phyloP scores from a whole-genome alignment of 2,113 vertebrate genomes.

The Apeltes quadracus region DNA sequence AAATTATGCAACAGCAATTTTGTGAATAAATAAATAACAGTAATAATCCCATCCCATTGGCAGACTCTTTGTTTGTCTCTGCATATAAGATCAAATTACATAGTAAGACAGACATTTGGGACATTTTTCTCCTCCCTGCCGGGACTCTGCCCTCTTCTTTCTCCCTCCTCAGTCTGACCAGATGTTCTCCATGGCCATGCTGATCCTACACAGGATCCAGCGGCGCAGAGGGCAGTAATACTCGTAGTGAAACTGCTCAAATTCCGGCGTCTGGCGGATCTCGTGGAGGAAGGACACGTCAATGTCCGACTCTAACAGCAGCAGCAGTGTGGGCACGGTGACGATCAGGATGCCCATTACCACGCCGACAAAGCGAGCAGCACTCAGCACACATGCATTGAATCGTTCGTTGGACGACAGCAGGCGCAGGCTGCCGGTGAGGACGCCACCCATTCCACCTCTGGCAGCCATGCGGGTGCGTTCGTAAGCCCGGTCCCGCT shows the following conservation, averaged over 20 bases:
- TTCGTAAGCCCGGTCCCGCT: conserved; percentile 87
- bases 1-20: not conserved
- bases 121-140: conserved; percentile 16
- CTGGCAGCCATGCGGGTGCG: conserved; percentile 83
- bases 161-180: conserved; percentile 84
- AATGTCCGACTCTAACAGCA: conserved; percentile 95
- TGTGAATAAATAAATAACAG: too few relatives aligned
- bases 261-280: conserved; percentile 97
- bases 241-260: conserved; percentile 97
- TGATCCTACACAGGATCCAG: conserved; percentile 93
- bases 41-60: too few relatives aligned
- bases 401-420: conserved; percentile 87
- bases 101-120: conserved; percentile 60
- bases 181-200: conserved; percentile 85
- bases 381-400: conserved; percentile 89
- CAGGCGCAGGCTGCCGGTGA: conserved; percentile 85
- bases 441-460: conserved; percentile 68
- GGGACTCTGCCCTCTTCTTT: conserved; percentile 21
- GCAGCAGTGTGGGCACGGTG: conserved; percentile 83
- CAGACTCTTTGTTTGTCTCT: conserved; percentile 24
- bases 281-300: conserved; percentile 96
- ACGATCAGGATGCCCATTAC: conserved; percentile 83
- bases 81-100: conserved; percentile 40
- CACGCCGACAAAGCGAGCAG: conserved; percentile 88
- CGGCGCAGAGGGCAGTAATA: conserved; percentile 97